Evolutionary conservation across 2,888 invertebrate genomes (phyloP), one percentile per base, ranked within the genome.

Genomic region (Brachyptera putata): DNA sequence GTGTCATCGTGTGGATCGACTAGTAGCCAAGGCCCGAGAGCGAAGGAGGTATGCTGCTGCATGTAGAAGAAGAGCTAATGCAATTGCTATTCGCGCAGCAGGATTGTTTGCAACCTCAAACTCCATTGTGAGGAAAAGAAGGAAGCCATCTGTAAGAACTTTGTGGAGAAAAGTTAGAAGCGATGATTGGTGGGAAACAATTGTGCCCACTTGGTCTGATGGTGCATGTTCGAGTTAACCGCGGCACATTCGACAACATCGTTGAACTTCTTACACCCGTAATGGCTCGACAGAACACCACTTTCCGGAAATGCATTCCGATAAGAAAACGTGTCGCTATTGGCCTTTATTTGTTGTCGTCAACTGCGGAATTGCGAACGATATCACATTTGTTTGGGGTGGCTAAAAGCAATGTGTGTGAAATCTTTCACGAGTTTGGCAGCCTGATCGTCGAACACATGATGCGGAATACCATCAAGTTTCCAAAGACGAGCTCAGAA

Each of bases 341-440:
- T 2, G 58, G 50, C 2, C 14, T 58, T 9, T 58, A 57, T 9
- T 11, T 48, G 14, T 39, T 61, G 39, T 49, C 57, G 21, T 25
- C 50, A 13, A 61, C 57, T 22, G 13, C 18, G 50, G 58, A 61
- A 25, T 58, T 49, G 14, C 58, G 48, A 41, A 49, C 36, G 13
- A 37, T 61, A 26, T 57, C 50, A 3, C 48, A 58, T 41, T 11
- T 61, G 1, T 61, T 49, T 36, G 46, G 25, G 5, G 49, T 61
- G 21, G 61, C 58, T 9, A 26, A 24, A 46, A 61, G 61, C 36
- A 61, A 49, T 2, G 57, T 61, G 7, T 16, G 26, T 9, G 16
- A n/a, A 18, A 37, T 39, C 14, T 14, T 61, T 11, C 41, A 61
- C 39, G 24, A 61, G 34, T 61, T 61, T 24, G 61, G 61, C 24